Base-by-base conservation (phyloP, 2,113 vertebrate species). In the Perca flavescens region DNA sequence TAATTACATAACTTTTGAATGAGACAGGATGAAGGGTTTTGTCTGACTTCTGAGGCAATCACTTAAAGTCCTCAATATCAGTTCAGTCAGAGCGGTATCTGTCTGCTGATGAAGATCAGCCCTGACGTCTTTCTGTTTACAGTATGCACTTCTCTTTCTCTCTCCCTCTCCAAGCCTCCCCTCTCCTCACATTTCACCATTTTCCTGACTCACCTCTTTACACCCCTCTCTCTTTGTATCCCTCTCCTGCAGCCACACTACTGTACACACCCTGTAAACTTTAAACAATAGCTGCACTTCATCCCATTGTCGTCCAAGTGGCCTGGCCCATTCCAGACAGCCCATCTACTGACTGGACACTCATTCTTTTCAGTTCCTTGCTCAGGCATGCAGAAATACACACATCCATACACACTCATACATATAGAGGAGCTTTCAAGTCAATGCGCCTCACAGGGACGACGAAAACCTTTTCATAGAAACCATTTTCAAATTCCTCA, bases 311-410 rank as follows among this genome's bases (percentile, higher is more conserved):
- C 69, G 77, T 82, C 74, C 79, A 83, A 87, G 88, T 89, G 84
- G 84, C 79, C 77, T 67, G 79, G 74, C 65, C 87, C 85, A 65
- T 78, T 89, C 67, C 85, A 89, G 82, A 82, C 82, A 72, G 25
- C 74, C 84, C 88, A 87, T 89, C 84, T 82, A 87, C 79, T 36
- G 64, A 76, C 82, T 65, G 79, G 82, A 84, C 84, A 7, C 79
- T 90, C 84, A 77, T 28, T 90, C 79, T 86, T 65, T 91, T 74
- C 79, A 81, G 61, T 70, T 72, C 77, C 71, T 67, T 91, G 89
- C 71, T 89, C 85, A 93, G 79, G 88, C 90, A 91, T 84, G 88
- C 89, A 90, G 82, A 88, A 87, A 91, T 83, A 81, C 86, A 83
- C 79, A 79, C 79, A 79, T 70, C 52, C 66, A 83, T 84, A 86